phyloP scores from a whole-genome alignment of 1,140 invertebrate species.

The Nasonia longicornis region DNA sequence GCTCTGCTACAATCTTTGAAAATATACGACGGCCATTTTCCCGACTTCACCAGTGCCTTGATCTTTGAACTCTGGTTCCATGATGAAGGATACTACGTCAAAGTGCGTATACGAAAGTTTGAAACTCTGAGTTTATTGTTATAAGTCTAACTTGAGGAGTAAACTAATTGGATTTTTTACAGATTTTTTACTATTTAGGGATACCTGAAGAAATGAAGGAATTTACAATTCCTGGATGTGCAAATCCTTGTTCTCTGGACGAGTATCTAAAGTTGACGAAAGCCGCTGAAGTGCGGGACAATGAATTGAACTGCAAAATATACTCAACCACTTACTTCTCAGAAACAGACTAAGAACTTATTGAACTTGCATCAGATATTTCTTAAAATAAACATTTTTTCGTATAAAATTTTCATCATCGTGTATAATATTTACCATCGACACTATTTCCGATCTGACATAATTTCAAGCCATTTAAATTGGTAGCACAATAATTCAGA shows the following conservation, averaged over 20 bases:
- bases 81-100: conserved; percentile 14
- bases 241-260: conserved; percentile 15
- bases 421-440: no score
- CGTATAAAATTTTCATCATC: no score
- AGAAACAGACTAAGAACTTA: background rate
- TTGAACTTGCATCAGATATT: no score
- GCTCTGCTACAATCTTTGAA: background rate
- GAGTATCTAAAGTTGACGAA: background rate
- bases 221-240: background rate
- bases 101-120: background rate
- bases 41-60: conserved; percentile 22
- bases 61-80: conserved; percentile 31
- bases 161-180: background rate
- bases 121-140: background rate
- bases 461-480: no score
- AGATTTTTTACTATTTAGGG: conserved; percentile 34
- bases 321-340: background rate
- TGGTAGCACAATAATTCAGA: no score
- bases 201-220: conserved; percentile 11
- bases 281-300: background rate
- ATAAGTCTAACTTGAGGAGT: background rate
- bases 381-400: no score
- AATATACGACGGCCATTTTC: conserved; percentile 12
- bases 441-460: no score
- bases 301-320: conserved; percentile 25